Percentiles rank a stretch among this genome's conserved stretches.
phyloP scores from a whole-genome alignment of 2,888 invertebrate species.

The Chaitophorus viminalis region DNA sequence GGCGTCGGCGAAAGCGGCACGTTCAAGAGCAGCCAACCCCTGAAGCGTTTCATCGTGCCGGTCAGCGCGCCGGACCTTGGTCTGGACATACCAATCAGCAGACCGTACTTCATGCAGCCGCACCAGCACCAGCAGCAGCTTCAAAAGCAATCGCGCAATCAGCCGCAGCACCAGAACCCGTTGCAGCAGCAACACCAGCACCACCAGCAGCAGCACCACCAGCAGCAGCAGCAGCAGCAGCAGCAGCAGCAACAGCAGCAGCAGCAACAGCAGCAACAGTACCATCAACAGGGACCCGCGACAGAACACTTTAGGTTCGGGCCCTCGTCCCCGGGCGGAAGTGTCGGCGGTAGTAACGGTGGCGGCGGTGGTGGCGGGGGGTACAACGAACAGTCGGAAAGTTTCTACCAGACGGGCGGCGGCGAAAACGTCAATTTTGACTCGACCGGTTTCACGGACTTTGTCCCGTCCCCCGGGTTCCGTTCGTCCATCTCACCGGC shows the following conservation, averaged over 20 bases:
- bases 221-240: constrained; percentile 12
- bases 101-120: constrained; percentile 6
- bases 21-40: background rate
- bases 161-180: constrained; percentile 1
- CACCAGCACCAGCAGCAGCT: background rate
- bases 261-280: background rate
- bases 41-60: constrained; percentile 28
- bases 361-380: constrained; percentile 51
- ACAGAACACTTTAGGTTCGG: constrained; percentile 35
- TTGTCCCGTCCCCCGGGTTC: constrained; percentile 28
- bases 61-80: background rate
- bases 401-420: background rate
- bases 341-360: constrained; percentile 17
- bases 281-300: background rate
- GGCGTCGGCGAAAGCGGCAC: background rate
- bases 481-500: background rate
- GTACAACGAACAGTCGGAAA: constrained; percentile 31
- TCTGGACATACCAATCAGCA: background rate
- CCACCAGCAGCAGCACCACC: background rate
- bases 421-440: constrained; percentile 39
- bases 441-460: constrained; percentile 32
- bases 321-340: constrained; percentile 31
- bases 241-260: background rate
- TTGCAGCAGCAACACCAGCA: constrained; percentile 19
- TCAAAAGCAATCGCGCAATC: background rate